These are phyloP conservation scores for Sparus aurata DNA, from an alignment of 2,797 vertebrate species.

Conservation along the genomic window DNA sequence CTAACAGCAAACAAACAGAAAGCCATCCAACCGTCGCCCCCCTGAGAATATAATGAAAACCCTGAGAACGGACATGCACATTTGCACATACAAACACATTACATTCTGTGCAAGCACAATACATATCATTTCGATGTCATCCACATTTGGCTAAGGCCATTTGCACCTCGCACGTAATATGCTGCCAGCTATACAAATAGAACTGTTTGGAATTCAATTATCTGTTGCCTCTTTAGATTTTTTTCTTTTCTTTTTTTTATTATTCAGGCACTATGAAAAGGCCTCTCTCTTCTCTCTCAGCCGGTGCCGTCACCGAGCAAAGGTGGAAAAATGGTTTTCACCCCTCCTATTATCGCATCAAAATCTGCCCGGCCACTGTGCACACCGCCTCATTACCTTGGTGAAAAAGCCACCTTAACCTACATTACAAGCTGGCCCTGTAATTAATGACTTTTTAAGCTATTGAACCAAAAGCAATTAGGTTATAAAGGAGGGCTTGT, in stretches of 20 bases:
- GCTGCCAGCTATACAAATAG: slow-evolving; percentile 79
- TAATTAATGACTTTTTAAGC: slow-evolving; percentile 90
- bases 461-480: slow-evolving; percentile 88
- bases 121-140: slow-evolving; percentile 79
- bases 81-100: slow-evolving; percentile 80
- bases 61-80: slow-evolving; percentile 70
- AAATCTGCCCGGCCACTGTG: slow-evolving; percentile 75
- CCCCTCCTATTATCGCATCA: slow-evolving; percentile 84
- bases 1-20: slow-evolving; percentile 64
- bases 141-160: slow-evolving; percentile 76
- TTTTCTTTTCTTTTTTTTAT: slow-evolving; percentile 43
- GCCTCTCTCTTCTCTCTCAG: slow-evolving; percentile 63
- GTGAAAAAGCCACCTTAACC: slow-evolving; percentile 86
- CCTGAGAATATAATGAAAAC: slow-evolving; percentile 69
- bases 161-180: slow-evolving; percentile 75
- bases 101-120: slow-evolving; percentile 66
- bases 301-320: slow-evolving; percentile 66
- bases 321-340: slow-evolving; percentile 76
- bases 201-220: slow-evolving; percentile 81
- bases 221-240: slow-evolving; percentile 66
- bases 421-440: slow-evolving; percentile 83
- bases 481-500: slow-evolving; percentile 85
- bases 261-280: slow-evolving; percentile 68
- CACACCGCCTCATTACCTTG: slow-evolving; percentile 84
- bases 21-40: slow-evolving; percentile 65